Base-by-base conservation (phyloP, 2,888 invertebrate genomes). In the Xestia c-nigrum region DNA sequence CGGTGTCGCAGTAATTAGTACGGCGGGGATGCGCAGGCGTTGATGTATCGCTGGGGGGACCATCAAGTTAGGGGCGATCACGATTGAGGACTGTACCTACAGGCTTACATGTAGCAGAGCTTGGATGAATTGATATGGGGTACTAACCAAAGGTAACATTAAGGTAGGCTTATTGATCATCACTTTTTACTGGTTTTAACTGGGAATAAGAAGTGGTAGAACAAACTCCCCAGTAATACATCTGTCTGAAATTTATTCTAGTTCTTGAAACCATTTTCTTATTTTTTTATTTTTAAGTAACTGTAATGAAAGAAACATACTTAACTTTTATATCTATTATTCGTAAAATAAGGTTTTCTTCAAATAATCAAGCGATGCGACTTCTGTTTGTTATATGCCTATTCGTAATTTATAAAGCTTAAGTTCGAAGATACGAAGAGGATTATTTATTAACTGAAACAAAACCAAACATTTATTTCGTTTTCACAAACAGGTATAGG, bases 1-100 rank as follows among this genome's bases (percentile, higher is more conserved):
- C 50, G 70, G 61, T 80, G 82, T 72, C 77, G 59, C 76, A 74
- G 81, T 87, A 87, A 87, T 88, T 88, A 88, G 83, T 85, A 80
- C 82, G 71, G 83, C 76, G 69, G 84, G 82, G 85, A 81, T 80
- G 81, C 85, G 87, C 80, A 75, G 86, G 83, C 78, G 83, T 64
- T 88, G 88, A 84, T 88, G 70, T 76, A 86, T 88, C 65, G 79
- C 70, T 74, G 61, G 55, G 72, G 61, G 46, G 47, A 80, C 74
- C 47, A 70, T 57, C 24, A n/a, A 59, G 59, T 46, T 43, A 57
- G 55, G 67, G 38, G 14, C 43, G 9, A n/a, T 67, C 24, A 24
- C 64, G 75, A 84, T 61, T 52, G 43, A 59, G 10, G 12, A 24
- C 16, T 24, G 47, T 21, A 46, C n/a, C 40, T n/a, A 40, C 21